These are phyloP conservation scores for Onthophagus sagittarius DNA, from an alignment of 2,888 invertebrate species.

Conservation along the genomic window DNA sequence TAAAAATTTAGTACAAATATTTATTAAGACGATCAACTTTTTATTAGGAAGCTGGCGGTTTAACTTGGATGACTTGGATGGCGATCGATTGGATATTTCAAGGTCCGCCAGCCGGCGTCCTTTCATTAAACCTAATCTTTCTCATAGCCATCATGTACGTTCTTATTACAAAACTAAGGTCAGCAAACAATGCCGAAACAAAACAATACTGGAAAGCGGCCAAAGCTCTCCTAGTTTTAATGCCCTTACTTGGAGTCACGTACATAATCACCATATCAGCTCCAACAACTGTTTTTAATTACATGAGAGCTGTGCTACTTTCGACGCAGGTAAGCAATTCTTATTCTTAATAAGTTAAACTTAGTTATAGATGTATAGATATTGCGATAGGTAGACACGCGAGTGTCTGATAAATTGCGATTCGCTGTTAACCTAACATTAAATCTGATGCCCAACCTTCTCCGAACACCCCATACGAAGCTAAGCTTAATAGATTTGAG, in stretches of 20 bases:
- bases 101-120: constrained; percentile 75
- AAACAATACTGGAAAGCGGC: constrained; percentile 88
- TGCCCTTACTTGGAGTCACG: constrained; percentile 90
- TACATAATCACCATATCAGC: constrained; percentile 82
- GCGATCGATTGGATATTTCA: constrained; percentile 86
- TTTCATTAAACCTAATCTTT: constrained; percentile 78
- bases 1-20: too few species aligned
- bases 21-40: too few species aligned
- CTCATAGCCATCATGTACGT: constrained; percentile 88
- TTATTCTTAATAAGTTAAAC: neutral
- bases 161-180: constrained; percentile 86
- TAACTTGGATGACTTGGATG: constrained; percentile 58
- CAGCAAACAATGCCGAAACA: constrained; percentile 85
- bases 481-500: neutral
- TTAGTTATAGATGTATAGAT: neutral
- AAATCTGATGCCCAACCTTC: neutral
- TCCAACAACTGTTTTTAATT: constrained; percentile 78
- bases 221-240: constrained; percentile 85
- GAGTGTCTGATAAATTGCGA: neutral
- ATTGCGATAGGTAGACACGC: neutral
- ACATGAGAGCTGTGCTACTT: constrained; percentile 74
- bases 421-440: neutral
- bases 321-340: constrained; percentile 76
- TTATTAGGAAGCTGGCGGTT: neutral
- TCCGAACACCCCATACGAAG: neutral